These are phyloP conservation scores for Cephus pulcher DNA, from an alignment of 2,888 invertebrate genomes.

Conservation along the genomic window DNA sequence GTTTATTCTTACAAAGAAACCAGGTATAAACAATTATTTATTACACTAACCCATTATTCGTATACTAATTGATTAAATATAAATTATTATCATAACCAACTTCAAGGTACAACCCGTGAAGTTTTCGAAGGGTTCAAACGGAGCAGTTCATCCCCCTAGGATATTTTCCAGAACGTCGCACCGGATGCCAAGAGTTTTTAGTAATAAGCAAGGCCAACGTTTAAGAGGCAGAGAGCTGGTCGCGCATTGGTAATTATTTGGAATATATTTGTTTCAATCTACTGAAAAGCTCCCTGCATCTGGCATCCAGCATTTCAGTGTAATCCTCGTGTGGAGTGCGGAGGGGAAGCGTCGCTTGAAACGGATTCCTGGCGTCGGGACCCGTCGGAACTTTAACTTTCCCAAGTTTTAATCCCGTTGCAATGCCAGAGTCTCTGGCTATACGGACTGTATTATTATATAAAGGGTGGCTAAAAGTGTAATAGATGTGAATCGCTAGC, in stretches of 20 bases:
- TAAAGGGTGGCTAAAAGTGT: neutral
- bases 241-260: slow-evolving; percentile 28
- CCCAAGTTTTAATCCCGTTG: slow-evolving; percentile 29
- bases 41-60: neutral
- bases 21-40: neutral
- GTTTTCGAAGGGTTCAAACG: neutral
- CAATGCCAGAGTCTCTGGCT: neutral
- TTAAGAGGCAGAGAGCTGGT: neutral
- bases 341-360: neutral
- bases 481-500: neutral
- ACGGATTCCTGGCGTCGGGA: slow-evolving; percentile 4
- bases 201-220: neutral
- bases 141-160: neutral
- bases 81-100: neutral
- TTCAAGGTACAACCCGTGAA: neutral
- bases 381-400: slow-evolving; percentile 12
- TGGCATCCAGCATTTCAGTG: slow-evolving; percentile 32
- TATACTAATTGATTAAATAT: too few species aligned
- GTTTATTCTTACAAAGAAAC: neutral
- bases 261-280: slow-evolving; percentile 32
- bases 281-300: slow-evolving; percentile 15
- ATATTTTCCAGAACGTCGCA: neutral
- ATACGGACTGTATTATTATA: neutral
- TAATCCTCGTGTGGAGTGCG: slow-evolving; percentile 20
- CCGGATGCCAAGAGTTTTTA: neutral